These are phyloP conservation scores for Drosophila murphyi DNA, from an alignment of 1,140 invertebrate genomes.

Conservation along the genomic window DNA sequence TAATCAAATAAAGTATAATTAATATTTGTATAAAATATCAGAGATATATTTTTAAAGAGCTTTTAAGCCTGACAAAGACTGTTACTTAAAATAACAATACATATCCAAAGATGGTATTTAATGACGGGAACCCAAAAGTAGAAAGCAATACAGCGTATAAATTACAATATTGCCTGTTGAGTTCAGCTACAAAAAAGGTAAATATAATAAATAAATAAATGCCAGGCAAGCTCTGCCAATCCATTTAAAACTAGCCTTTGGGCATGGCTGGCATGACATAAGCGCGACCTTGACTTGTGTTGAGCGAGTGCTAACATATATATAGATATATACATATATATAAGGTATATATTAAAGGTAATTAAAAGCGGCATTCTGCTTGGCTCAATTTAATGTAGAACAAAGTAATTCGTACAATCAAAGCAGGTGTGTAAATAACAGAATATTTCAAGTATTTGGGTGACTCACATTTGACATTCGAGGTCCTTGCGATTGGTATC, in stretches of 20 bases:
- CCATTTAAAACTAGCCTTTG: constrained; percentile 28
- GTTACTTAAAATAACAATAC: background rate
- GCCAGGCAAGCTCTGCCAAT: background rate
- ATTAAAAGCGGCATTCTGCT: background rate
- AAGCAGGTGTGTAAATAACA: background rate
- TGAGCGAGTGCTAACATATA: constrained; percentile 2
- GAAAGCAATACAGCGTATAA: background rate
- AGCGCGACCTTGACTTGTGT: constrained; percentile 59
- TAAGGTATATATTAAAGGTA: background rate
- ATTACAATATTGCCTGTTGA: background rate
- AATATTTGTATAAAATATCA: too few relatives aligned
- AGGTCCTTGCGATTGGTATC: constrained; percentile 5
- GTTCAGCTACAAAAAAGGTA: constrained; percentile 5
- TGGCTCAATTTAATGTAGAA: background rate
- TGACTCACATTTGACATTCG: constrained; percentile 25
- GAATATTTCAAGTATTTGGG: background rate
- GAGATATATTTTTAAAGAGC: too few relatives aligned
- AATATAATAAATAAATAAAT: background rate
- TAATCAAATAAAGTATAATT: too few relatives aligned
- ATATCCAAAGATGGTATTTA: constrained; percentile 3
- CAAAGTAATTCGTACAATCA: background rate
- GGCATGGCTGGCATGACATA: constrained; percentile 52
- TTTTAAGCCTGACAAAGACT: too few relatives aligned
- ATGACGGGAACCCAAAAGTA: constrained; percentile 10
- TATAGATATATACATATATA: background rate